Base-by-base conservation (phyloP, 2,888 invertebrate genomes). In the Heliothis peltigera region DNA sequence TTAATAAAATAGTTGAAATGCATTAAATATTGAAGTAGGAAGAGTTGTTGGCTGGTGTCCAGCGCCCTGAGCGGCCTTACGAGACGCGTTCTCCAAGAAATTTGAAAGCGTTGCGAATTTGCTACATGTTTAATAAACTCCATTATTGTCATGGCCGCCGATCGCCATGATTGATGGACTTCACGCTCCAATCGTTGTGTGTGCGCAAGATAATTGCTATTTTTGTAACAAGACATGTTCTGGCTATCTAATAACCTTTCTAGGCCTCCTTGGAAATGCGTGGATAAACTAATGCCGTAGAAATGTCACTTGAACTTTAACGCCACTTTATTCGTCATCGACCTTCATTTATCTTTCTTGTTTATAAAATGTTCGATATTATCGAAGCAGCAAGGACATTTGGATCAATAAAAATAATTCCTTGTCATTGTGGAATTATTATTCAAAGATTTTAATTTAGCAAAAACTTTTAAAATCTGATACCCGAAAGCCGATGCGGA, bases 91-190 rank as follows among this genome's bases (percentile, higher is more conserved):
- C 70, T 64, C 62, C 70, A 80, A 75, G 71, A 82, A 83, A 84
- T 88, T 86, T 80, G 86, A 88, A 87, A 88, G 87, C 88, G 84
- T 84, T 82, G 79, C 85, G 75, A 87, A 87, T 88, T 85, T 79
- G 79, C 82, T 81, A 80, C 78, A 78, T 81, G 83, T 83, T 84
- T 80, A 80, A 77, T 80, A 83, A 81, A 79, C 65, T 67, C 73
- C 70, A 79, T 78, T 79, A 81, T 71, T 75, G 70, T 77, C 74
- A 75, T 67, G 75, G 74, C 67, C 75, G 70, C 62, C 66, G 69
- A 64, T 65, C 66, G 59, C 67, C 75, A 63, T 75, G 80, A 79
- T 84, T 79, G 80, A 80, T 77, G 53, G 67, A 65, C 61, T 75
- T 54, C 71, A 72, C 70, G 77, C 63, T 68, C 49, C 75, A 63